phyloP scores from a whole-genome alignment of 2,113 vertebrate species.

The Alligator mississippiensis region DNA sequence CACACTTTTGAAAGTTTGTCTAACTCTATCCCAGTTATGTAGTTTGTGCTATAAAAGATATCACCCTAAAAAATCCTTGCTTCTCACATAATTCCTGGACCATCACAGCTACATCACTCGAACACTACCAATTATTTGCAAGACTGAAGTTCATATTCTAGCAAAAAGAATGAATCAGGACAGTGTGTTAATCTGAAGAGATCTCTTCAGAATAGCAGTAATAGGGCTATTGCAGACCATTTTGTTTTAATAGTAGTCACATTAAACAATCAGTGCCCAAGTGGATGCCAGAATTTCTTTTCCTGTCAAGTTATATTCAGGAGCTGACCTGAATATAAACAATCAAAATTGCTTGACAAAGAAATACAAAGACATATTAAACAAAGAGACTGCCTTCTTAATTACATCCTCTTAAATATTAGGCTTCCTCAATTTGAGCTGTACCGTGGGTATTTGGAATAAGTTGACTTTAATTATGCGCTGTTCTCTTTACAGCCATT shows the following conservation, averaged over 20 bases:
- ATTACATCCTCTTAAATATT: slow-evolving; percentile 47
- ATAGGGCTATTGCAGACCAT: neutral
- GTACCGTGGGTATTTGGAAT: slow-evolving; percentile 21
- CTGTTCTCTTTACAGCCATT: slow-evolving; percentile 53
- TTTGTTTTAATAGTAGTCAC: slow-evolving; percentile 2
- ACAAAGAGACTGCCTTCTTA: slow-evolving; percentile 42
- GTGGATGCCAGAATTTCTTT: slow-evolving; percentile 1
- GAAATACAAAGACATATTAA: slow-evolving; percentile 7
- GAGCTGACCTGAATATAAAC: slow-evolving; percentile 15
- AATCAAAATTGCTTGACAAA: slow-evolving; percentile 13
- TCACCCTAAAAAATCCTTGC: no score
- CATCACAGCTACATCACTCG: no score
- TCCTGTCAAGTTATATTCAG: neutral
- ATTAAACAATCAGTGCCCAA: neutral
- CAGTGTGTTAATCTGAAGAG: neutral
- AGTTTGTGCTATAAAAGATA: no score
- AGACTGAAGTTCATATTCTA: neutral
- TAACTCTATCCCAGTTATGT: no score
- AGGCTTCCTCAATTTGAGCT: slow-evolving; percentile 36
- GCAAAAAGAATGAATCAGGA: neutral
- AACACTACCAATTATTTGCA: neutral
- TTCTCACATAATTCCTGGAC: no score
- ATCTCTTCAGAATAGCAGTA: neutral
- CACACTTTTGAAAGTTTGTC: no score
- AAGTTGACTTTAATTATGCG: slow-evolving; percentile 54